Evolutionary conservation across 2,113 vertebrate genomes (phyloP), one percentile per base, ranked within the genome.

Genomic region (Etheostoma cragini): DNA sequence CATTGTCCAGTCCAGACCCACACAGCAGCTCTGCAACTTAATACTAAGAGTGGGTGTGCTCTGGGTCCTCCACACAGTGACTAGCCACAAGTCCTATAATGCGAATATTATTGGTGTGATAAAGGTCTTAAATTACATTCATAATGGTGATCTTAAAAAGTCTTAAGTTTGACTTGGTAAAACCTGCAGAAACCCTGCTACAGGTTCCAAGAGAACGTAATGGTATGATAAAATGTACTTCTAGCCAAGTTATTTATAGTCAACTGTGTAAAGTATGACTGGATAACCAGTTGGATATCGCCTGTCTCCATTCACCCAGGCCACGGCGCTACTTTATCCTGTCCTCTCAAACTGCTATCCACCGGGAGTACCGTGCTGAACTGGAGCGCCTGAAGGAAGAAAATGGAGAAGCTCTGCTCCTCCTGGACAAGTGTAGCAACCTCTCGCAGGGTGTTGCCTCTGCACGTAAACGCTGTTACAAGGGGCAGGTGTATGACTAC

Each of bases 381-480:
- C 62, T 99, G 69, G 97, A 97, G 73, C 94, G 96, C 58, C 94
- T 99, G 73, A 97, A 98, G 68, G 95, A 97, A 82, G 96, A 97
- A 84, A 97, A 99, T 0, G 95, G 95, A 21, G 97, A 98, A 47
- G 95, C 97, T 0, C 89, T 98, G 70, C 87, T 99, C 24, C 93
- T 99, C 30, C 89, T 99, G 4, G 97, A 98, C 84, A 98, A 98
- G 53, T 99, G 98, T 52, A 96, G 96, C 71, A 98, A 98, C 77
- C 97, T 99, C 16, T 98, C 98, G 0, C 97, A 98, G 62, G 98
- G 96, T 0, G 78, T 93, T 17, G 93, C 95, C 6, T 91, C 94
- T 0, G 80, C 93, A 45, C 93, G 96, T 21, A 99, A 97, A 62
- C 97, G 98, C 63, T 99, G 98, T 87, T 95, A 94, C 89, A 96